Conservation (phyloP, 2,797 vertebrate genomes). For the Chrosomus eos region DNA sequence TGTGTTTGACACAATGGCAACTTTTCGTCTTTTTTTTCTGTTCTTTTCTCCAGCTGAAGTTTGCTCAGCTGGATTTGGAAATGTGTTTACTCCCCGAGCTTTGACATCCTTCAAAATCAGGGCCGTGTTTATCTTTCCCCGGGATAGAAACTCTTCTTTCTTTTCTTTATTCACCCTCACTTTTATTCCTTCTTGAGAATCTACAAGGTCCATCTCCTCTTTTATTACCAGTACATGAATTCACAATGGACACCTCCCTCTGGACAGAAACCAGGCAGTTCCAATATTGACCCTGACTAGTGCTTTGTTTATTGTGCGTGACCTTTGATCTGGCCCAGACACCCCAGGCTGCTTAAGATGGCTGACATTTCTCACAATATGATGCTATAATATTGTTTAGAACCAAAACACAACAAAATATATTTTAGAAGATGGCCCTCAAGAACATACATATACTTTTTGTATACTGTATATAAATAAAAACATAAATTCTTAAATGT, state of each 20-base stretch:
- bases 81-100: constrained; percentile 52
- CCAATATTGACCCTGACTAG: constrained; percentile 73
- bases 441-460: background rate
- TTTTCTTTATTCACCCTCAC: constrained; percentile 36
- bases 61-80: constrained; percentile 59
- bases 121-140: constrained; percentile 52
- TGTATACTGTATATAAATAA: background rate
- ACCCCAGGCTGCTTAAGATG: constrained; percentile 21
- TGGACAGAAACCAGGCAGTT: constrained; percentile 63
- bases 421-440: background rate
- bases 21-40: background rate
- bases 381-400: background rate
- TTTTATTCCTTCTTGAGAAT: constrained; percentile 44
- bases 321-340: constrained; percentile 62
- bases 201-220: constrained; percentile 48
- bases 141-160: constrained; percentile 28
- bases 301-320: constrained; percentile 57
- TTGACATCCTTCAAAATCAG: constrained; percentile 53
- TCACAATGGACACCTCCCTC: constrained; percentile 56
- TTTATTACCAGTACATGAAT: constrained; percentile 17
- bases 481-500: background rate
- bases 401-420: background rate
- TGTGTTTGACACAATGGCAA: constrained; percentile 51
- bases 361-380: background rate
- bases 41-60: constrained; percentile 29